These are phyloP conservation scores for Oligia strigilis DNA, from an alignment of 2,888 invertebrate genomes.

Conservation along the genomic window DNA sequence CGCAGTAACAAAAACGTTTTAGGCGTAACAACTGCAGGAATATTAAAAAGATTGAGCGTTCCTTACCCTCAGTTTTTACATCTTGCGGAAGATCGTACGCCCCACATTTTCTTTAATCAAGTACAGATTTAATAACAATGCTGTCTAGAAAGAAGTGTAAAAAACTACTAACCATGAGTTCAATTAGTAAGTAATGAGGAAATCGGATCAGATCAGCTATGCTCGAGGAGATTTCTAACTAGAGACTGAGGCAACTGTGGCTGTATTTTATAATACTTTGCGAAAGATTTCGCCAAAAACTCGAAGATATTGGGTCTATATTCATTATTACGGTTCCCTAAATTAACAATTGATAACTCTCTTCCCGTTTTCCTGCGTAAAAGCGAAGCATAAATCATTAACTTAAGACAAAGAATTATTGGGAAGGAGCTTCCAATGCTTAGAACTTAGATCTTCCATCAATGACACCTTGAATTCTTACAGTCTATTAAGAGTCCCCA, in stretches of 20 bases:
- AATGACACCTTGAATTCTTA: conserved; percentile 15
- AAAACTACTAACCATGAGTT: conserved; percentile 41
- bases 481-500: background rate
- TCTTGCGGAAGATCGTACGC: conserved; percentile 49
- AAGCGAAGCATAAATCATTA: background rate
- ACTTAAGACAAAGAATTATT: background rate
- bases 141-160: conserved; percentile 35
- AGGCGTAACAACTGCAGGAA: conserved; percentile 35
- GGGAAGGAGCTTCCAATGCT: background rate
- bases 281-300: background rate
- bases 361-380: background rate
- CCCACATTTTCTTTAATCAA: conserved; percentile 48
- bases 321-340: background rate
- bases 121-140: conserved; percentile 36
- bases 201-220: conserved; percentile 40
- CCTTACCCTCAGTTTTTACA: conserved; percentile 55
- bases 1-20: conserved; percentile 55
- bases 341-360: background rate
- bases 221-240: conserved; percentile 17
- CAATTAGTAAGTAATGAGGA: conserved; percentile 48
- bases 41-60: conserved; percentile 55
- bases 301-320: background rate
- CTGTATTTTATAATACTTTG: background rate
- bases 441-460: conserved; percentile 14
- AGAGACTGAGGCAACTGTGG: background rate